Base-by-base conservation (phyloP, 2,113 vertebrate species). In the Ammodytes marinus region DNA sequence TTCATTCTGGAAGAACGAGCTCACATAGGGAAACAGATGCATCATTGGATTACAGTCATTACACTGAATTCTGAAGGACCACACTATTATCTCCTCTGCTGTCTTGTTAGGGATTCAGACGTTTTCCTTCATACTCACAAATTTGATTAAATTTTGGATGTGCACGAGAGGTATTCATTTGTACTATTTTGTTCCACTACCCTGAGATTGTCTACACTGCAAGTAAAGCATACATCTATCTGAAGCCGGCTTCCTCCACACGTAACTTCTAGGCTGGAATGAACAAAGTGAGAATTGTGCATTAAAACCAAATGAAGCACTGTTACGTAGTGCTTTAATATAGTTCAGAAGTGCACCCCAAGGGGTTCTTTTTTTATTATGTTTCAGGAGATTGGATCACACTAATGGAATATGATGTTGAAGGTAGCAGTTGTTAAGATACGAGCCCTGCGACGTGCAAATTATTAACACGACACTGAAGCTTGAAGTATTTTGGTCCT, bases 341-440 rank as follows among this genome's bases (percentile, higher is more conserved):
- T 69, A 66, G 58, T 75, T 85, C 73, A 80, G 67, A 86, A 81
- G 67, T 84, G 67, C 69, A 72, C 71, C 79, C 83, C 54, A 37
- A 71, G 75, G 85, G 63, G 19, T 37, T 61, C 59, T 50, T 72
- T 39, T 74, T 75, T 78, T 67, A 74, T 75, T 61, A 79, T 85
- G 84, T 83, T 63, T 60, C 11, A 39, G 55, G 40, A 86, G 90
- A 91, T 79, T 84, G 77, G 81, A 59, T 81, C 59, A 71, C 5
- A 3, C 76, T 86, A 80, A 89, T 88, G 81, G 72, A 87, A 85
- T 69, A 66, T 72, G 73, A 70, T 66, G 74, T 88, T 77, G 43
- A 72, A 58, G 59, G 76, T 74, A 65, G 45, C n/a, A 67, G 80
- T 68, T 82, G 27, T 61, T 77, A 64, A 75, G 64, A 82, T 57